Percentiles rank a stretch among this genome's conserved stretches.
Evolutionary conservation across 2,888 invertebrate species (phyloP).

Genomic region (Andrena praecox): DNA sequence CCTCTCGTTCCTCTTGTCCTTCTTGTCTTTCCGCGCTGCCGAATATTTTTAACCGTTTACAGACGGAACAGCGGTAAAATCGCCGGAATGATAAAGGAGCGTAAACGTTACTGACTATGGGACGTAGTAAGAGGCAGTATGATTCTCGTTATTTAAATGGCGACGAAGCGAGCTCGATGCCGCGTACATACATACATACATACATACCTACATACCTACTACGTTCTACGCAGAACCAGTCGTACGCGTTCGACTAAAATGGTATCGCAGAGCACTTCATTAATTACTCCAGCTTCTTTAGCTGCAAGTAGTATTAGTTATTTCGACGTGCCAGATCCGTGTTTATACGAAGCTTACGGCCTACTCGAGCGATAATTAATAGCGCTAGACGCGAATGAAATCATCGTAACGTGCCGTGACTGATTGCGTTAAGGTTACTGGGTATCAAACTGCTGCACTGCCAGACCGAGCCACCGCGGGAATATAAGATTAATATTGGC

Average conservation of each 20-base stretch:
- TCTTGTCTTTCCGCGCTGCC: background rate
- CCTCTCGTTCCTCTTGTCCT: background rate
- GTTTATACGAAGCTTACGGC: constrained; percentile 56
- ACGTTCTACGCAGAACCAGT: constrained; percentile 50
- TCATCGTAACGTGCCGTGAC: constrained; percentile 72
- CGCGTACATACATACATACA: constrained; percentile 2
- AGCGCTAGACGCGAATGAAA: constrained; percentile 68
- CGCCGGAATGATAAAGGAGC: background rate
- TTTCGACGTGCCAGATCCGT: constrained; percentile 66
- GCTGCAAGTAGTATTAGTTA: constrained; percentile 65
- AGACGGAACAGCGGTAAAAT: background rate
- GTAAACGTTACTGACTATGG: background rate
- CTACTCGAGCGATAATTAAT: constrained; percentile 69
- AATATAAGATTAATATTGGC: constrained; percentile 64
- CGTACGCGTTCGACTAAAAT: constrained; percentile 59
- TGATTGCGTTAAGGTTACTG: constrained; percentile 67
- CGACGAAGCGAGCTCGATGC: background rate
- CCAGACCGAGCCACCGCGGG: constrained; percentile 41
- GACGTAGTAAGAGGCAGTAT: constrained; percentile 17
- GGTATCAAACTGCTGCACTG: constrained; percentile 57
- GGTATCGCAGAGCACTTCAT: constrained; percentile 62
- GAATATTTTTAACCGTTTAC: background rate
- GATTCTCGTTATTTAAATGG: constrained; percentile 43
- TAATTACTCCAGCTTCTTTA: constrained; percentile 61
- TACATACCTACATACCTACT: background rate